Evolutionary conservation across 2,797 vertebrate species (phyloP), one percentile per base, ranked within the genome.

Genomic region (Spea hammondii): DNA sequence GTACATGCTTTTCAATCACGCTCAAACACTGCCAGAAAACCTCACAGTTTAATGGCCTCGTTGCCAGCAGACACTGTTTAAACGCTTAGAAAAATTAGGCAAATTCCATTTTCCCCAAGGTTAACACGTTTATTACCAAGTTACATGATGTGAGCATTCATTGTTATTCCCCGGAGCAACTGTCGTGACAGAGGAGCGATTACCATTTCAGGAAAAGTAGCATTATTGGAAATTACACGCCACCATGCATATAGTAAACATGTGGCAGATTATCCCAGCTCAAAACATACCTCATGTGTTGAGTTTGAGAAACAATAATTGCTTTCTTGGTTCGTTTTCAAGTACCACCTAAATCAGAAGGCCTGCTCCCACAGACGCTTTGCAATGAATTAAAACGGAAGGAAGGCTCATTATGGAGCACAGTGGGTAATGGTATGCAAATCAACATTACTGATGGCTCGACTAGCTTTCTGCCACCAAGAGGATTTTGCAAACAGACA

Each of bases 171-270:
- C 84, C 79, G 82, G 84, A 85, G 70, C 46, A 59, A 68, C 70
- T 82, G 12, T 78, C 79, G 82, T 69, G 77, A 85, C 70, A 87
- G 79, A 85, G 80, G 69, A 88, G 74, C 77, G 83, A 77, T 84
- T 87, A 74, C 75, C 83, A 83, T 86, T 85, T 85, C 82, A 81
- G 86, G 49, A 85, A 86, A 72, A 83, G 84, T 76, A 66, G 82
- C 83, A 87, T 87, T 86, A 85, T 84, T 83, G 84, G 84, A 86
- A 89, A 89, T 80, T 78, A 84, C 65, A 86, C 87, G 85, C 72
- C 75, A 65, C 85, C 83, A 77, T 10, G 85, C 86, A 88, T 75
- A 88, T n/a, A 68, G 45, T 76, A 85, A 84, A 85, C 85, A 87
- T 80, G 60, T 66, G 72, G 85, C 84, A 86, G 83, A 79, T 85